Percentiles rank a stretch among this genome's conserved stretches.
These are phyloP conservation scores for Hydrotaea diabolus DNA, from an alignment of 2,888 invertebrate species.

Conservation along the genomic window DNA sequence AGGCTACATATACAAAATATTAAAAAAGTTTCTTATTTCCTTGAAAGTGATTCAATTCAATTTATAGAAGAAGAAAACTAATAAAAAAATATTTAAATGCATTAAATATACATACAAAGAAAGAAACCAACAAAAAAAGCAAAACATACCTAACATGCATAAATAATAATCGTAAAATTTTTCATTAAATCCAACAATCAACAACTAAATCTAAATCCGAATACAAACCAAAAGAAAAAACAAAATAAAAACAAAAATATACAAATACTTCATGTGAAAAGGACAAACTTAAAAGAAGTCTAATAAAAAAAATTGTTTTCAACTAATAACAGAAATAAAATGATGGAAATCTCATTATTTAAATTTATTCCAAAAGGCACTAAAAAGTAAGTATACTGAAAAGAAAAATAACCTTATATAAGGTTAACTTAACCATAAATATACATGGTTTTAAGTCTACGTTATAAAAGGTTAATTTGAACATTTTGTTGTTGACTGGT, in stretches of 20 bases:
- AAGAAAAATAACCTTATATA: no score
- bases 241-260: slow-evolving; percentile 35
- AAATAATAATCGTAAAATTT: slow-evolving; percentile 56
- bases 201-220: slow-evolving; percentile 53
- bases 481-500: no score
- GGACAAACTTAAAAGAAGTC: slow-evolving; percentile 18
- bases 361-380: background rate
- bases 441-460: no score
- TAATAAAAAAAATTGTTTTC: slow-evolving; percentile 60
- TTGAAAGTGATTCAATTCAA: background rate
- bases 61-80: background rate
- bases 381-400: no score
- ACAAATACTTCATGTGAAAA: slow-evolving; percentile 55
- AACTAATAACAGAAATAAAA: slow-evolving; percentile 57
- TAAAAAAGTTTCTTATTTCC: background rate
- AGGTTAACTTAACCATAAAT: no score
- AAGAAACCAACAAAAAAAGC: no score
- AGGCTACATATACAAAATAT: background rate
- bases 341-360: slow-evolving; percentile 3
- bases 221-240: slow-evolving; percentile 38
- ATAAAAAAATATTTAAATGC: slow-evolving; percentile 1
- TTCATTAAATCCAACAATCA: slow-evolving; percentile 52
- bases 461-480: no score
- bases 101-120: slow-evolving; percentile 28
- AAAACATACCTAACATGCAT: slow-evolving; percentile 31